These are phyloP conservation scores for Rhopalosiphum nymphaeae DNA, from an alignment of 2,888 invertebrate species.

Conservation along the genomic window DNA sequence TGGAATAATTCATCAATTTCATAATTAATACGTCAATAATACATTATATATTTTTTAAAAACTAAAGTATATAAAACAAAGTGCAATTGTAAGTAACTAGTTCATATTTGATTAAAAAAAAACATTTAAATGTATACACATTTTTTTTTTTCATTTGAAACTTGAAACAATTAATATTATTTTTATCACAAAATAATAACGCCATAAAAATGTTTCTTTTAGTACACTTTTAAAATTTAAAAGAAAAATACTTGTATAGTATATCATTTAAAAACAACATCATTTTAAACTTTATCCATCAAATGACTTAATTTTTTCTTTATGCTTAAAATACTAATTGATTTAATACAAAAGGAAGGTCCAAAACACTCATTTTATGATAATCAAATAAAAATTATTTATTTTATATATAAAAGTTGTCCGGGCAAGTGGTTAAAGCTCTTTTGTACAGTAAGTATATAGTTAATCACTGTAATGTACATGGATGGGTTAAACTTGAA, in stretches of 20 bases:
- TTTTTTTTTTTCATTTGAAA: not conserved
- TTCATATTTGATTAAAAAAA: not conserved
- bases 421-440: not conserved
- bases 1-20: conserved; percentile 21
- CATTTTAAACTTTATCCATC: not conserved
- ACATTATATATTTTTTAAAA: not conserved
- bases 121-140: no score
- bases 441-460: no score
- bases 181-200: not conserved
- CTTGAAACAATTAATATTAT: not conserved
- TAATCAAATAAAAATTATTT: not conserved
- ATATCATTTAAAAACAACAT: not conserved
- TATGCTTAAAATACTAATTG: not conserved
- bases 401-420: not conserved
- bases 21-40: not conserved
- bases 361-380: not conserved
- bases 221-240: not conserved
- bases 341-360: not conserved
- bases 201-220: not conserved
- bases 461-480: no score
- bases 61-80: not conserved
- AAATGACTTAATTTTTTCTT: not conserved
- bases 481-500: no score
- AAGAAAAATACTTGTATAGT: not conserved
- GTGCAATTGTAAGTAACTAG: not conserved